Base-by-base conservation (phyloP, 2,797 vertebrate genomes). In the Choloepus didactylus region DNA sequence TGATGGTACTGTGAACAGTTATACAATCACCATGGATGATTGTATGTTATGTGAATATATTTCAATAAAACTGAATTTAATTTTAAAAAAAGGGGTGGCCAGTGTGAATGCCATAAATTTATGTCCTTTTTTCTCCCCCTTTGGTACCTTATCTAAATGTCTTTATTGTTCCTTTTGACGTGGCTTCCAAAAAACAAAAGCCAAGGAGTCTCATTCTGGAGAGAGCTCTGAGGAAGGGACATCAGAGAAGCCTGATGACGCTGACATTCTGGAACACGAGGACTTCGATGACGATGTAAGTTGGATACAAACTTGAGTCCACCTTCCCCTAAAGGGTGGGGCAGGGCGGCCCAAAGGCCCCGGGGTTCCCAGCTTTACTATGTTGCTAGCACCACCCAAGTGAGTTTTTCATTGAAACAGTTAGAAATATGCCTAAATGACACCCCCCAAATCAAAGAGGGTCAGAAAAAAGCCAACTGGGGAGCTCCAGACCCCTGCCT, bases 191-290 rank as follows among this genome's bases (percentile, higher is more conserved):
- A 80, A 89, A 0, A 10, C 14, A 18, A 54, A 96, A 96, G 73
- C 0, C 66, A 2, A 0, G 9, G 83, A 80, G 0, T 49, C 0
- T 31, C 31, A 56, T 29, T 44, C 69, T 18, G 11, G 41, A 46
- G 54, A 3, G 3, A 35, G 8, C 49, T 67, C 92, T 12, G 84
- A 44, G 79, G 60, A 89, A 2, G 0, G 0, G 10, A 0, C 76
- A 23, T n/a, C 75, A 21, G 70, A n/a, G 3, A 95, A 92, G 1
- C 1, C 75, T 76, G 9, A 3, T 18, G 73, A 49, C 35, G 0
- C 1, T 0, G 69, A 73, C n/a, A 70, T 27, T 0, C 12, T 70
- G 27, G 64, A 87, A 41, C 2, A 0, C 0, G 14, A 86, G 9
- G 19, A 27, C 31, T 1, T 21, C 9, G 0, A 31, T 9, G 49